Evolutionary conservation across 2,113 vertebrate species (phyloP), one percentile per base, ranked within the genome.

Genomic region (Shinisaurus crocodilurus): DNA sequence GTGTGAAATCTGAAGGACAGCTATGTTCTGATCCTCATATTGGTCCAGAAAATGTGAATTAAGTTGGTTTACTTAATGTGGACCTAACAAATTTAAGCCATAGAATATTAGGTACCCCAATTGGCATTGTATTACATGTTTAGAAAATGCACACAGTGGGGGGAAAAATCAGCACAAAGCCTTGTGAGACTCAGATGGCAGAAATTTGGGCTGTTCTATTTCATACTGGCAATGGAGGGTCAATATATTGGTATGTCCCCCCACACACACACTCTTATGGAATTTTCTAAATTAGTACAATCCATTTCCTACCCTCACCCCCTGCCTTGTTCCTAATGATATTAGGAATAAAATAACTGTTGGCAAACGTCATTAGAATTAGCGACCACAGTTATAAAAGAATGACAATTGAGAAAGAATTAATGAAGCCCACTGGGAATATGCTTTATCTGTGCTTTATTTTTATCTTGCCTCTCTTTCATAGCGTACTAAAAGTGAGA

Each of bases 351-450:
- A 54, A 54, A 69, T 72, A 82, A 72, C 48, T 89, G 79, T 57
- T n/a, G 70, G 57, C 37, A 75, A 83, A 40, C 34, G 60, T 76
- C 82, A 77, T 67, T 76, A 77, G 74, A 89, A 85, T 67, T 67
- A 65, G 81, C 82, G 40, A 76, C 63, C 72, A 84, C 57, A 37
- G 54, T 85, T 85, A 75, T 75, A 77, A 65, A 76, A 65, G 82
- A 85, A 89, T 84, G 72, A 85, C 88, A 89, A 50, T 89, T 89
- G 70, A 65, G 57, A n/a, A 85, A 76, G 60, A 67, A 89, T 89
- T 89, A 89, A 89, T 89, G 82, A 89, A 89, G 57, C 82, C 88
- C 72, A 37, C 34, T 76, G 82, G 82, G 81, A 89, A 85, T 50
- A 65, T 6, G 3, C 43, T 89, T 89, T 84, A 67, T 85, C 88